Base-by-base conservation (phyloP, 2,888 invertebrate species). In the Antitype chi region DNA sequence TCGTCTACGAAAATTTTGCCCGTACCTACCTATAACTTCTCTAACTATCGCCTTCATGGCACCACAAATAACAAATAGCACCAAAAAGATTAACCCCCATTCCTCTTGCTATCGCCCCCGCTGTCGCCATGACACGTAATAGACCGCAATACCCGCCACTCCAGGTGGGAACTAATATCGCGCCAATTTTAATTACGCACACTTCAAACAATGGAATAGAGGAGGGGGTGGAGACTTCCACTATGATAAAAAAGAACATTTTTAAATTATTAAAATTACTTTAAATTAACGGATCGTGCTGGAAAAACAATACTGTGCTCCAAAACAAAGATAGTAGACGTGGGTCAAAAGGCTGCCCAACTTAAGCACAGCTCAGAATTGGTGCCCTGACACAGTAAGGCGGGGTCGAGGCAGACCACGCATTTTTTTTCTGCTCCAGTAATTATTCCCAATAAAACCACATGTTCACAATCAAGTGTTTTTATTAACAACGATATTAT, bases 141-240 rank as follows among this genome's bases (percentile, higher is more conserved):
- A 74, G 62, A 63, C 28, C 15, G 25, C 57, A 64, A 72, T 79
- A 80, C 81, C 87, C 81, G 72, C 81, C 87, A 80, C 85, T 84
- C 88, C 93, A 94, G 93, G 94, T 94, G 93, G 89, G 92, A 94
- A 93, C 94, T 94, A 94, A 94, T 95, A 95, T 93, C 94, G 89
- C 90, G 89, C 94, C 94, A 93, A 94, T 95, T 95, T 95, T 95
- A 95, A 95, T 95, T 95, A 95, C 95, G 91, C 91, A 91, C 93
- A 93, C 93, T 93, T 93, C 93, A 94, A 94, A 95, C 94, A 94
- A 94, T 92, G 91, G 92, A 87, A 93, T 87, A 82, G 49, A 0
- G 77, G 23, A 28, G 73, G 17, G 15, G 8, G 49, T 91, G 85
- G 94, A 93, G 93, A 77, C 43, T 85, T 13, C 67, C 5, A 64